Base-by-base conservation (phyloP, 2,113 vertebrate genomes). In the Gymnorhina tibicen region DNA sequence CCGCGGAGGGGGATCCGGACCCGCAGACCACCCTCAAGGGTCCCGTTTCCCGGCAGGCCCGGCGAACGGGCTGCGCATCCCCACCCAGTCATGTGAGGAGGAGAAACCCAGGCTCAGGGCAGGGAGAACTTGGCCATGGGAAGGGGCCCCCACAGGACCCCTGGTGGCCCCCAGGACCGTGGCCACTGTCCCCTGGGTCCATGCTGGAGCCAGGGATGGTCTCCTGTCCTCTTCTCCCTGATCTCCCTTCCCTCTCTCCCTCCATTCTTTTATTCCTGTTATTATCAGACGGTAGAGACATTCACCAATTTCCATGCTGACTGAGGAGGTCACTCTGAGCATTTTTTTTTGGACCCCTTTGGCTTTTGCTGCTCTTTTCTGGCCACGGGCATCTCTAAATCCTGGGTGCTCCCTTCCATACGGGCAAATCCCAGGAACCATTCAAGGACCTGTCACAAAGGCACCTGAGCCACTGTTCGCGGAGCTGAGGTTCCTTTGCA, bases 401-500 rank as follows among this genome's bases (percentile, higher is more conserved):
- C 12, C 68, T 28, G 59, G 16, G 8, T 28, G 22, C 16, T 46
- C 28, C 59, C 20, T 14, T n/a, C 46, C 69, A 2, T 1, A 1
- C 0, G 18, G 46, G 16, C 28, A 30, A 42, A n/a, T 5, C 28
- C 47, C 32, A 10, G 7, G 32, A 44, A 1, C 28, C 53, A 7
- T 9, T 6, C 33, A 3, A 16, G n/a, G 53, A 6, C 3, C 62
- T 41, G 24, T 2, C 28, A 17, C 69, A 39, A 14, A 7, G 22
- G 20, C 22, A 22, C 46, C n/a, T 1, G n/a, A 60, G 13, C 22
- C 9, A 0, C 11, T 9, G 39, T 7, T 50, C 3, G 0, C 82
- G 15, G 42, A 37, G 10, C 19, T 4, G 46, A 7, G n/a, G n/a
- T 41, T 44, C 27, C 50, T 75, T 44, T 8, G 13, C 50, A 47